Evolutionary conservation across 2,888 invertebrate genomes (phyloP), one percentile per base, ranked within the genome.

Genomic region (Exocentrus adspersus): DNA sequence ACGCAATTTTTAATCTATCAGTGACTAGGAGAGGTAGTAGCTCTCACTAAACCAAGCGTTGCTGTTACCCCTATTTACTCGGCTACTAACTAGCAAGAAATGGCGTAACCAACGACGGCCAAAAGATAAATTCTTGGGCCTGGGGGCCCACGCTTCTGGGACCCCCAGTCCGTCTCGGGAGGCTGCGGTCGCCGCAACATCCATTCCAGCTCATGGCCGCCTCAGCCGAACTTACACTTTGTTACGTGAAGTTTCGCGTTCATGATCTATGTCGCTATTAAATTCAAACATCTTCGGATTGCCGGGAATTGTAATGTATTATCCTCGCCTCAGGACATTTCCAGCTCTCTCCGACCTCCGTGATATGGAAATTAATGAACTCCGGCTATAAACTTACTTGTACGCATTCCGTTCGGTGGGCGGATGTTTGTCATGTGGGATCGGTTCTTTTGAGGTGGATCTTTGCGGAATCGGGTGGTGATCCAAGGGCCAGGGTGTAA

Each of bases 201-300:
- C 81, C 79, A 82, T 82, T 82, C 79, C 77, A 75, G 75, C 79
- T 80, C 79, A 78, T 79, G 79, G 78, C 57, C 57, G 57, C 57
- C 57, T 32, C 28, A 46, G 61, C 69, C 56, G 63, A 79, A 79
- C 78, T 80, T 78, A 77, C 78, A 80, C 75, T 79, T 79, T 79
- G 79, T 79, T 80, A 80, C 78, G 80, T 79, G 78, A 81, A 81
- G 76, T 81, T 80, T 77, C 76, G 77, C 78, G 77, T 77, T 77
- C 81, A 82, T 82, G 82, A 82, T 82, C 79, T 82, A 82, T 81
- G 81, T 80, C 74, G 80, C 82, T 81, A 82, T 82, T 82, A 82
- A 82, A 81, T 82, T 81, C 80, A 80, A 82, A 81, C 82, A 81
- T 82, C 81, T 81, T 81, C 78, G 81, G 80, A 82, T 82, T 82